Evolutionary conservation across 2,888 invertebrate species (phyloP).

Genomic region (Oligia fasciuncula): DNA sequence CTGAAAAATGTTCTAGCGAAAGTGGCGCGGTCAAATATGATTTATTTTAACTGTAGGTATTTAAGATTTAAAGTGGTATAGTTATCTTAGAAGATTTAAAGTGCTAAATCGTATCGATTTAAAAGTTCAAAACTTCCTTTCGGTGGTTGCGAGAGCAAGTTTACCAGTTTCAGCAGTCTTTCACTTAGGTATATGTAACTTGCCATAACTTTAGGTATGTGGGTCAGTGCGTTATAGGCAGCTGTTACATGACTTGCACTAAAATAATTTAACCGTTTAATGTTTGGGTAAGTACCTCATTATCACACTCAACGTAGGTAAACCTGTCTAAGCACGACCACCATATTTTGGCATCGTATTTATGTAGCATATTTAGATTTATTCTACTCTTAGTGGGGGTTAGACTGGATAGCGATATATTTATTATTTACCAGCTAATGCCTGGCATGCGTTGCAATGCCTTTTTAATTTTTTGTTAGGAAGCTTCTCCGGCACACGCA

Average conservation of each 20-base stretch:
- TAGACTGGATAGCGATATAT: background rate
- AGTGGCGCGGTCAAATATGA: background rate
- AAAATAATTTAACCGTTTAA: background rate
- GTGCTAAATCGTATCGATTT: background rate
- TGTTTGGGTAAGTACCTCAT: too few relatives aligned
- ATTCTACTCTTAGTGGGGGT: background rate
- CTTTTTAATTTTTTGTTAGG: background rate
- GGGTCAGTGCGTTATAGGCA: background rate
- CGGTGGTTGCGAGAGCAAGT: background rate
- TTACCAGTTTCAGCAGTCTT: background rate
- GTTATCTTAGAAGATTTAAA: background rate
- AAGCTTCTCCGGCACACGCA: background rate
- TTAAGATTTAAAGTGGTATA: background rate
- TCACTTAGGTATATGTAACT: background rate
- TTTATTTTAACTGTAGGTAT: background rate
- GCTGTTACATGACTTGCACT: background rate
- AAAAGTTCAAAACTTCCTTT: background rate
- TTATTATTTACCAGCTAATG: conserved; percentile 17
- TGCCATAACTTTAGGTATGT: background rate
- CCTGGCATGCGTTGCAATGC: background rate
- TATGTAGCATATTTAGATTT: background rate
- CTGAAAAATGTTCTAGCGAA: conserved; percentile 19
- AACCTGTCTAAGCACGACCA: background rate
- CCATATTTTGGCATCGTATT: background rate
- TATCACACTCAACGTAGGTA: background rate